phyloP scores from a whole-genome alignment of 2,797 vertebrate genomes.

The Labeo calbasu region DNA sequence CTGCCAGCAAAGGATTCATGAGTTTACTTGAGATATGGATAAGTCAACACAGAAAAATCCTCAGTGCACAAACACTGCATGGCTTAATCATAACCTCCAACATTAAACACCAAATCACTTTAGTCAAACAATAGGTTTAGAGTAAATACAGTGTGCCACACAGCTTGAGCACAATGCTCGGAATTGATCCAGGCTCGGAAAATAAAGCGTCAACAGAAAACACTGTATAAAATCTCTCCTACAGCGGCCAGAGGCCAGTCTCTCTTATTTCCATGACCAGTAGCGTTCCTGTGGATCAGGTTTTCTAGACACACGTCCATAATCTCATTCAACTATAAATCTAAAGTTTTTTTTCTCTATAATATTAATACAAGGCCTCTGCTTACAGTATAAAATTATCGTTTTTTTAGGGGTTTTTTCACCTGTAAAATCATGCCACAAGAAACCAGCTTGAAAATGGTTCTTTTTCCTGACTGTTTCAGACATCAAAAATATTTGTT shows the following conservation, averaged over 20 bases:
- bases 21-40: constrained; percentile 27
- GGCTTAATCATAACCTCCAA: constrained; percentile 16
- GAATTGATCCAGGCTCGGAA: constrained; percentile 2
- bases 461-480: neutral
- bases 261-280: constrained; percentile 34
- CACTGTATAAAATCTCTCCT: constrained; percentile 31
- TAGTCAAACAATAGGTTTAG: constrained; percentile 6
- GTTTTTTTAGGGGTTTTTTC: neutral
- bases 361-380: constrained; percentile 8
- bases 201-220: constrained; percentile 49
- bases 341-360: constrained; percentile 1
- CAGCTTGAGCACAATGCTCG: constrained; percentile 18
- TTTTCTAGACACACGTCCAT: constrained; percentile 18
- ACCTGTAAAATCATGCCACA: constrained; percentile 26
- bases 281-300: constrained; percentile 45
- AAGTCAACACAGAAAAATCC: constrained; percentile 39
- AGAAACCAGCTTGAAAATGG: neutral
- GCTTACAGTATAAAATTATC: neutral
- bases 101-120: constrained; percentile 39
- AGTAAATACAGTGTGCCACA: constrained; percentile 21
- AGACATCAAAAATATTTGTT: neutral
- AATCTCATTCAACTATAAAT: constrained; percentile 4
- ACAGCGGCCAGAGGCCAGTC: constrained; percentile 37
- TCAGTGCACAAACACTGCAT: constrained; percentile 20
- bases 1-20: neutral